Evolutionary conservation across 2,888 invertebrate genomes (phyloP).

Genomic region (Copidosoma aretas): DNA sequence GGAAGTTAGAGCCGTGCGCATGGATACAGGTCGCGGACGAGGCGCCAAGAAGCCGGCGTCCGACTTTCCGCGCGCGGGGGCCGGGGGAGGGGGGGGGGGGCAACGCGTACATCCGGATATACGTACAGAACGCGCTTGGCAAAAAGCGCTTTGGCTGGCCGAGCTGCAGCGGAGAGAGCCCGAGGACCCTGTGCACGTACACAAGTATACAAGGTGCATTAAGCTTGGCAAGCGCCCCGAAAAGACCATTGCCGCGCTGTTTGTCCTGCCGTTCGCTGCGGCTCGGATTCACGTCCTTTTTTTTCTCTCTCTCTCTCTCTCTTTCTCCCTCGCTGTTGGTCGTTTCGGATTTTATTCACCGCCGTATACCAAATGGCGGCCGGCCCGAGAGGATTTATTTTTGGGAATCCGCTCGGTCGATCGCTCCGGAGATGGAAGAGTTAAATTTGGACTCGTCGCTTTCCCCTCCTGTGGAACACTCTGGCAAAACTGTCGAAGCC

Average conservation of each 20-base stretch:
- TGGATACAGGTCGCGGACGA: slow-evolving; percentile 12
- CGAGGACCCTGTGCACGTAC: no score
- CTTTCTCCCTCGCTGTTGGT: slow-evolving; percentile 6
- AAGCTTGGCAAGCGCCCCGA: slow-evolving; percentile 53
- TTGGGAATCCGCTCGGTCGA: no score
- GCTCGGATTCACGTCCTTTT: no score
- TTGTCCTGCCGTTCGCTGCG: no score
- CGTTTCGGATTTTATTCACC: no score
- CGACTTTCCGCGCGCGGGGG: slow-evolving; percentile 38
- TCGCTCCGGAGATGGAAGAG: no score
- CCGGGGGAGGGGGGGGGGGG: neutral
- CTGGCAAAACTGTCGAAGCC: no score
- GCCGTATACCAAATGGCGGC: no score
- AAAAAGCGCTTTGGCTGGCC: neutral
- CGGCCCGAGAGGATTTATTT: no score
- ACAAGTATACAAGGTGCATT: no score
- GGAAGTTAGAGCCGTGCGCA: neutral
- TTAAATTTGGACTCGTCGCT: neutral
- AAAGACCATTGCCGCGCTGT: slow-evolving; percentile 38
- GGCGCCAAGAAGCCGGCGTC: slow-evolving; percentile 57
- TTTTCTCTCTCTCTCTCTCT: slow-evolving; percentile 40
- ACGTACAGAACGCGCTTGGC: no score
- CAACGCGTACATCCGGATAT: neutral
- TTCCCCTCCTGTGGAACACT: no score
- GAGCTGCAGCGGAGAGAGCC: neutral